Percentiles rank a stretch among this genome's conserved stretches.
Evolutionary conservation across 1,140 invertebrate genomes (phyloP).

Genomic region (Capitella teleta): DNA sequence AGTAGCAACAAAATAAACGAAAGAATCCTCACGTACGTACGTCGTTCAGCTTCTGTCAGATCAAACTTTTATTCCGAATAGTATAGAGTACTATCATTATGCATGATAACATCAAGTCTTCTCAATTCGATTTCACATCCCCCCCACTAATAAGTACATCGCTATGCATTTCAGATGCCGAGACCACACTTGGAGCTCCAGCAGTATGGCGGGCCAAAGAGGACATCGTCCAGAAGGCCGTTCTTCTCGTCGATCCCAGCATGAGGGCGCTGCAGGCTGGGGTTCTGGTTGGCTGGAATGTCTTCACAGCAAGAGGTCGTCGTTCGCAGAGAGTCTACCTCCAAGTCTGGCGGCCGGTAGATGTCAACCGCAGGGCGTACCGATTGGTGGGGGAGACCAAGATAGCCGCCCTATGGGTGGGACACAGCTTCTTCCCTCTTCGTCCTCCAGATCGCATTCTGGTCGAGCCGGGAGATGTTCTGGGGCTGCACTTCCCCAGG

Average conservation of each 20-base stretch:
- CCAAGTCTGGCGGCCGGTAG: slow-evolving; percentile 1
- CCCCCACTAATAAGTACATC: no score
- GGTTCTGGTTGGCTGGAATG: slow-evolving; percentile 2
- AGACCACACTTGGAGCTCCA: neutral
- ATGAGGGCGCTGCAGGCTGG: neutral
- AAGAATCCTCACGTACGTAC: no score
- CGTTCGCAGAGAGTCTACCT: slow-evolving; percentile 1
- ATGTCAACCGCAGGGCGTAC: neutral
- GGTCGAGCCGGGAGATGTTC: no score
- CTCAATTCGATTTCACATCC: no score
- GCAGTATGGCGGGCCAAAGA: slow-evolving; percentile 3
- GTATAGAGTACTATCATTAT: no score
- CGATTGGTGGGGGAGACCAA: neutral
- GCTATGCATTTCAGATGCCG: no score
- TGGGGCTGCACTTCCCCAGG: no score
- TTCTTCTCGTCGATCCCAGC: neutral
- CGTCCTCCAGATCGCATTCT: slow-evolving; percentile 1
- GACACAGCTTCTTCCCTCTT: slow-evolving; percentile 2
- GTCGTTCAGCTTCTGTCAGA: no score
- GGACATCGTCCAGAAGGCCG: neutral
- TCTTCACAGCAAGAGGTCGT: slow-evolving; percentile 3
- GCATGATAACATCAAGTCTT: no score
- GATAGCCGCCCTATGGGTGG: slow-evolving; percentile 6
- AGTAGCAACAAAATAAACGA: no score
- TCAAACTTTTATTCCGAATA: no score